phyloP scores from a whole-genome alignment of 2,113 vertebrate genomes.

The Megalops atlanticus region DNA sequence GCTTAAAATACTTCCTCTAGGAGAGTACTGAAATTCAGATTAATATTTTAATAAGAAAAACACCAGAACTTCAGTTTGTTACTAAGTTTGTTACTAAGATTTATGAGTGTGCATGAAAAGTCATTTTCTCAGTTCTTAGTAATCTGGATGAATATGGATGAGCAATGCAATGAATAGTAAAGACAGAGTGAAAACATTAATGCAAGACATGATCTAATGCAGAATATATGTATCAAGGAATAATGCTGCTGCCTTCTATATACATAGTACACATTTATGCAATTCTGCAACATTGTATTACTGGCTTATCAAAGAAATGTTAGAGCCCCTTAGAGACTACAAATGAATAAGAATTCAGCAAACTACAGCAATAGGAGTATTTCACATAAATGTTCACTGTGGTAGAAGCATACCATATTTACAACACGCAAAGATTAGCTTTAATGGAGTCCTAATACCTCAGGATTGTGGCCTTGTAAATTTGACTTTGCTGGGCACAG shows the following conservation, averaged over 20 bases:
- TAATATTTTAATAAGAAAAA: too few relatives aligned
- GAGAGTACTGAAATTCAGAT: too few relatives aligned
- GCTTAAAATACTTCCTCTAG: too few relatives aligned
- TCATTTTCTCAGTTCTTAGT: constrained; percentile 34
- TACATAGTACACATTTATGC: too few relatives aligned
- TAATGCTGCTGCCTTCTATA: too few relatives aligned
- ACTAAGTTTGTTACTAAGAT: too few relatives aligned
- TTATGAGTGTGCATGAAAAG: constrained; percentile 44
- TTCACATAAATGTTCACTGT: constrained; percentile 35
- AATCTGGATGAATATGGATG: constrained; percentile 52
- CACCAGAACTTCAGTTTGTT: too few relatives aligned
- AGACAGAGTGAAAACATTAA: not conserved
- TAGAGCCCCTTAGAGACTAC: constrained; percentile 19
- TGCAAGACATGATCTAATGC: too few relatives aligned
- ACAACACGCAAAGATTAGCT: constrained; percentile 18
- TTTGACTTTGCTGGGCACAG: constrained; percentile 36
- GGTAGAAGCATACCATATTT: constrained; percentile 26
- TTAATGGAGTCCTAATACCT: constrained; percentile 43
- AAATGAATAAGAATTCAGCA: constrained; percentile 26
- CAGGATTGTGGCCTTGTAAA: constrained; percentile 41
- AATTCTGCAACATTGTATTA: constrained; percentile 12
- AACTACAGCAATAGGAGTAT: constrained; percentile 27
- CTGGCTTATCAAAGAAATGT: constrained; percentile 12
- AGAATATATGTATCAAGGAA: too few relatives aligned
- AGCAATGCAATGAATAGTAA: constrained; percentile 47